These are phyloP conservation scores for Agonopterix heracliana DNA, from an alignment of 2,888 invertebrate genomes.

Conservation along the genomic window DNA sequence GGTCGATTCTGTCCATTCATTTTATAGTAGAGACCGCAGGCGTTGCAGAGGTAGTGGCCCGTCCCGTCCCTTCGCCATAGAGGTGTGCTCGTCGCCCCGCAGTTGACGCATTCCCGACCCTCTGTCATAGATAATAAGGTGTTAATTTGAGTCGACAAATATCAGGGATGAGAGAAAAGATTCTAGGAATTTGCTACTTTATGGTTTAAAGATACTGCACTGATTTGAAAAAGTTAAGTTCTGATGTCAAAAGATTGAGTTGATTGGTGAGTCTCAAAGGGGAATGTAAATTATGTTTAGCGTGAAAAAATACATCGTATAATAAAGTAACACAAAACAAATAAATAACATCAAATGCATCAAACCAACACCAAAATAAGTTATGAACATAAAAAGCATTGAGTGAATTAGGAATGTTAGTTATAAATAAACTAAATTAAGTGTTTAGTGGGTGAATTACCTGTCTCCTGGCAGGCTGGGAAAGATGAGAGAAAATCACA, in stretches of 20 bases:
- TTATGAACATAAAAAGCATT: slow-evolving; percentile 3
- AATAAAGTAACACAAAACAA: slow-evolving; percentile 4
- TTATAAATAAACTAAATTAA: slow-evolving; percentile 15
- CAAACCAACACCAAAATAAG: slow-evolving; percentile 13
- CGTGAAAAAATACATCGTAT: neutral
- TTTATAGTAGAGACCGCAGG: slow-evolving; percentile 99
- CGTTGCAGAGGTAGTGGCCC: slow-evolving; percentile 98
- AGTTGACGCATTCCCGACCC: slow-evolving; percentile 99
- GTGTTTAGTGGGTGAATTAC: slow-evolving; percentile 48
- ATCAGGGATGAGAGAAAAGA: too few relatives aligned
- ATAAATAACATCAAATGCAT: slow-evolving; percentile 18
- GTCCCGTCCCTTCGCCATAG: slow-evolving; percentile 98
- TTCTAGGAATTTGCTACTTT: too few relatives aligned
- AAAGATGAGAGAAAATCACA: slow-evolving; percentile 75
- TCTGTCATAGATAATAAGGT: slow-evolving; percentile 71
- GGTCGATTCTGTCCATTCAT: slow-evolving; percentile 99
- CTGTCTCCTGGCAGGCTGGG: slow-evolving; percentile 77
- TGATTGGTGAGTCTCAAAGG: too few relatives aligned
- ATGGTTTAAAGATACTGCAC: too few relatives aligned
- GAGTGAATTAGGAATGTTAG: slow-evolving; percentile 18
- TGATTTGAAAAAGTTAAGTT: too few relatives aligned
- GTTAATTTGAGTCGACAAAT: too few relatives aligned
- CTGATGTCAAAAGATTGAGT: too few relatives aligned
- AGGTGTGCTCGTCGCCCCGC: slow-evolving; percentile 98
- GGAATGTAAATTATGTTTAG: too few relatives aligned